These are phyloP conservation scores for Melanogrammus aeglefinus DNA, from an alignment of 2,797 vertebrate genomes.

Conservation along the genomic window DNA sequence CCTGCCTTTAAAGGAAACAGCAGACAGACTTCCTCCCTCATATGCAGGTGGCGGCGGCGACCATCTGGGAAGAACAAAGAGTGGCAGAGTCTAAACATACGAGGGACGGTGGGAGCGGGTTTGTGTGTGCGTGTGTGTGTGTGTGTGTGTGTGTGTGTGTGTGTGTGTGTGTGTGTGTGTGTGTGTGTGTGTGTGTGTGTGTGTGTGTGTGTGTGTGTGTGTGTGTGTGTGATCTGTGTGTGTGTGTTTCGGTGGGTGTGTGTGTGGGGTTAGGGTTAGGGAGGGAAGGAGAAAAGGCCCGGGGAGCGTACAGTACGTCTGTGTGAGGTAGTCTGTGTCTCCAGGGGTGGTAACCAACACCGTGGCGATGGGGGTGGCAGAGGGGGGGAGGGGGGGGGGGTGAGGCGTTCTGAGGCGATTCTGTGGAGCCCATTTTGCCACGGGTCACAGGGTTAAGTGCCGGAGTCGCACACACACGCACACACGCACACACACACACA, in stretches of 20 bases:
- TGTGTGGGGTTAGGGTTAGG: conserved; percentile 4
- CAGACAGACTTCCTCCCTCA: conserved; percentile 79
- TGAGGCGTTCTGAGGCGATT: conserved; percentile 40
- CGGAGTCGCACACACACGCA: conserved; percentile 59
- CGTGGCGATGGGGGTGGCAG: conserved; percentile 22
- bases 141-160: too few species aligned
- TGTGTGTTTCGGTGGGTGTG: too few species aligned
- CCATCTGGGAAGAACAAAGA: conserved; percentile 77
- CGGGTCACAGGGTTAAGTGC: conserved; percentile 72
- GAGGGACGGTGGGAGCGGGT: conserved; percentile 23
- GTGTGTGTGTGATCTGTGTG: too few species aligned
- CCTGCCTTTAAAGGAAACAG: conserved; percentile 70
- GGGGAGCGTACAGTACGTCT: neutral
- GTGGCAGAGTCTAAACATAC: conserved; percentile 79
- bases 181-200: too few species aligned
- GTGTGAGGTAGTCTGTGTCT: conserved; percentile 43
- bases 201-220: too few species aligned
- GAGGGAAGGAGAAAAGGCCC: neutral
- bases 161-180: too few species aligned
- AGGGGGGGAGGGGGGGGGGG: conserved; percentile 30
- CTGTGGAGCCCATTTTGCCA: conserved; percentile 63
- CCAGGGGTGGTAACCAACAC: conserved; percentile 70
- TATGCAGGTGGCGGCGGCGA: conserved; percentile 75
- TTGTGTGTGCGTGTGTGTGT: conserved; percentile 33
- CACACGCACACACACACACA: conserved; percentile 44